Evolutionary conservation across 2,888 invertebrate species (phyloP).

Genomic region (Eupithecia tripunctaria): DNA sequence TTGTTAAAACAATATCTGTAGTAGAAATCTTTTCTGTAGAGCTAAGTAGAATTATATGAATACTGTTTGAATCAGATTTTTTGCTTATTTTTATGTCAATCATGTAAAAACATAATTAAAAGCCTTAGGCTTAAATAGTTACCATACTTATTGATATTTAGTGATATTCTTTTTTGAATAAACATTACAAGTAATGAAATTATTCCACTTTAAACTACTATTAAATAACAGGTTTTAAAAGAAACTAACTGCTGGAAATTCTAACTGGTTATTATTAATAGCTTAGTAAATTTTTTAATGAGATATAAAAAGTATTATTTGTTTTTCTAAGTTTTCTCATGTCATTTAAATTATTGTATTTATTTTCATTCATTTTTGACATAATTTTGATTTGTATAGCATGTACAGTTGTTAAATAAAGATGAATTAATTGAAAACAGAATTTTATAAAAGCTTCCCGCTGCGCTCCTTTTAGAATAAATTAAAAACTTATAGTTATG

Average conservation of each 20-base stretch:
- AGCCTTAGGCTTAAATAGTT: neutral
- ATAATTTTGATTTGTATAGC: constrained; percentile 38
- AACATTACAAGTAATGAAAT: neutral
- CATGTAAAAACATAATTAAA: neutral
- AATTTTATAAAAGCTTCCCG: neutral
- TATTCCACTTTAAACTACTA: neutral
- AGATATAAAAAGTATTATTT: constrained; percentile 58
- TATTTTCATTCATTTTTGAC: constrained; percentile 53
- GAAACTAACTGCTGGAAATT: neutral
- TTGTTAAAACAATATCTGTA: neutral
- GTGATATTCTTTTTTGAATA: neutral
- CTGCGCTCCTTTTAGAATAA: neutral
- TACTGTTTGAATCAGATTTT: neutral
- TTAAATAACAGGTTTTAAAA: neutral
- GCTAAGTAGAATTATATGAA: constrained; percentile 12
- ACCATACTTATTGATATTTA: neutral
- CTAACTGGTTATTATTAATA: neutral
- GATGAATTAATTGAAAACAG: constrained; percentile 24
- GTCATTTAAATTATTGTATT: constrained; percentile 58
- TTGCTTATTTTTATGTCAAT: neutral
- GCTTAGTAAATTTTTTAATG: constrained; percentile 33
- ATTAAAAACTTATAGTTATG: too few relatives aligned
- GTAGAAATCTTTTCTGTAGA: constrained; percentile 8
- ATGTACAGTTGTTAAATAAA: constrained; percentile 49
- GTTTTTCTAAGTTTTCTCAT: constrained; percentile 51